phyloP scores from a whole-genome alignment of 2,113 vertebrate species.

The Heterocephalus glaber region DNA sequence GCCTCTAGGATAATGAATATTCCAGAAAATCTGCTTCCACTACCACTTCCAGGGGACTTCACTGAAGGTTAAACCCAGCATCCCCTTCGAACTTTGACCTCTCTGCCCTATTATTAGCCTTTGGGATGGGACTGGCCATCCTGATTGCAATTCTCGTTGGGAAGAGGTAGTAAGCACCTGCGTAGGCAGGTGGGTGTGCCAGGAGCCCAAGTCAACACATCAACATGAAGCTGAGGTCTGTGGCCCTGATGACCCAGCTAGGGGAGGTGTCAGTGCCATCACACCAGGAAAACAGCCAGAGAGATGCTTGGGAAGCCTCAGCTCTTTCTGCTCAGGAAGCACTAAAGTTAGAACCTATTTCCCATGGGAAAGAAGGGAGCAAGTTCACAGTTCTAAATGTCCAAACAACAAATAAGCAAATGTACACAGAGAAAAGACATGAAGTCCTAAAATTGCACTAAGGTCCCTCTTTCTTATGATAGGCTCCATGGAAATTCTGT shows the following conservation, averaged over 20 bases:
- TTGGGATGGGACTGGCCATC: not conserved
- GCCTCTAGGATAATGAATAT: not conserved
- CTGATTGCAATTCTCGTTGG: not conserved
- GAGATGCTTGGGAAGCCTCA: fast-evolving
- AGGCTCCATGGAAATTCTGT: not conserved
- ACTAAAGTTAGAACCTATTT: not conserved
- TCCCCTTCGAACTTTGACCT: not conserved
- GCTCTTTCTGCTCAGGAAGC: not conserved
- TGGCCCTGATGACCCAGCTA: not conserved
- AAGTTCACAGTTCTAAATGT: not conserved
- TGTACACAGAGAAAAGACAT: not conserved
- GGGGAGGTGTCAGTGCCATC: fast-evolving
- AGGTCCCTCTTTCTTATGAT: not conserved
- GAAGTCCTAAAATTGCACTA: not conserved
- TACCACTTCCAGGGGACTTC: not conserved
- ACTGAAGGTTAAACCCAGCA: fast-evolving
- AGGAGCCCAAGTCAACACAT: fast-evolving
- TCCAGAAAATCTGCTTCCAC: not conserved
- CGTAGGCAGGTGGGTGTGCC: not conserved
- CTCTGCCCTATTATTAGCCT: not conserved
- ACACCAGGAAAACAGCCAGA: not conserved
- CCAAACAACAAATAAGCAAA: not conserved
- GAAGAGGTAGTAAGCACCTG: fast-evolving
- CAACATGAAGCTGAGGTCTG: fast-evolving
- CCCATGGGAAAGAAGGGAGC: not conserved